Base-by-base conservation (phyloP, 2,113 vertebrate species). In the Gnathonemus longibarbis region DNA sequence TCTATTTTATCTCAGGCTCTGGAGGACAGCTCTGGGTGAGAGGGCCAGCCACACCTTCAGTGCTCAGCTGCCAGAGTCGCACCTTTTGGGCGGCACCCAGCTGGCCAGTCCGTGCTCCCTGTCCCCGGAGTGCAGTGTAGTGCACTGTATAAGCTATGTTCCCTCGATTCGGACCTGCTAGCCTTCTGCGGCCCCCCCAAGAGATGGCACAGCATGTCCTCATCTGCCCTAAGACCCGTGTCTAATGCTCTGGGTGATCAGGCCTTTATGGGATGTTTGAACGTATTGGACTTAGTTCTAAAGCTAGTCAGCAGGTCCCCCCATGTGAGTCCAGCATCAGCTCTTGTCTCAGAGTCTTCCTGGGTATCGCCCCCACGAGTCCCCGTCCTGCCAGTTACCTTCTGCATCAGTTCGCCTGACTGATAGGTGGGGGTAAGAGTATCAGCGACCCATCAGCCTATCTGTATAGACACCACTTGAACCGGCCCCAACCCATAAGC, bases 1-100 rank as follows among this genome's bases (percentile, higher is more conserved):
- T n/a, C 56, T 42, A n/a, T 62, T 62, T 45, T 90, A 90, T 13
- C 91, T 92, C 90, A 90, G 87, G 88, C 90, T 15, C 84, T 92
- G 42, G 90, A 84, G 46, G 88, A 87, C 31, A 89, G 74, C 62
- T 88, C 90, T 85, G 90, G 89, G 91, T 91, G 89, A 52, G 85
- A 27, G 42, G 83, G 49, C 80, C 50, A 77, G 49, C 19, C 46
- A 1, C 84, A 19, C 83, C 50, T 27, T 35, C 66, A 7, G 4
- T 49, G 21, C 74, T 48, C 50, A 27, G 58, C 39, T 83, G 17
- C 58, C n/a, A 66, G 8, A 27, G 2, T 0, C 9, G n/a, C 24
- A 10, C 58, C 58, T 11, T 11, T 66, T 1, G 62, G 24, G 24
- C 8, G 2, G 24, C 58, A 2, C 58, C 7, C 2, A 27, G 58